These are phyloP conservation scores for Dendrocopos noguchii DNA, from an alignment of 2,113 vertebrate species.

Conservation along the genomic window DNA sequence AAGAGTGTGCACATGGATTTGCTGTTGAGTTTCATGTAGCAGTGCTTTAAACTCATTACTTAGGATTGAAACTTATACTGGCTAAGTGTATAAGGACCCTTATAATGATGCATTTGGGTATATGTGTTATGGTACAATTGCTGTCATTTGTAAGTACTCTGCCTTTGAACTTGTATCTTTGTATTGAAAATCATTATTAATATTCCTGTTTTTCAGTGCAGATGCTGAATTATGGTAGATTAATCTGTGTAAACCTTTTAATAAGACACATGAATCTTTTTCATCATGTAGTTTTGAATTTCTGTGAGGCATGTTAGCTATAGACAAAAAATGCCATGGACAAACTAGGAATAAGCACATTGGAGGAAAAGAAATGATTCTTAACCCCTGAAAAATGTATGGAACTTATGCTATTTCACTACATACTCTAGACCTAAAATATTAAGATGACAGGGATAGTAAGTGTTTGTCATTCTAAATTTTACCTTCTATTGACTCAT, in stretches of 20 bases:
- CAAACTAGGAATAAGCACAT: not conserved
- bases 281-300: not conserved
- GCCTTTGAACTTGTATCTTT: not conserved
- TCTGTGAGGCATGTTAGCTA: not conserved
- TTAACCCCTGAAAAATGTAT: not conserved
- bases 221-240: not conserved
- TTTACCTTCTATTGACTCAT: not conserved
- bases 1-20: not conserved
- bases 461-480: not conserved
- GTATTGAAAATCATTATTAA: not conserved
- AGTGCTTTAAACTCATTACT: not conserved
- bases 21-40: not conserved
- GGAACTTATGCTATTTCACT: not conserved
- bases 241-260: not conserved
- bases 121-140: fast-evolving
- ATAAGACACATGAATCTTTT: not conserved
- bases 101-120: not conserved
- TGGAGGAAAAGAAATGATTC: not conserved
- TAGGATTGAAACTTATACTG: not conserved
- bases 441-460: not conserved
- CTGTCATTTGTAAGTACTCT: not conserved
- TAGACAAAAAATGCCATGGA: not conserved
- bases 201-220: not conserved
- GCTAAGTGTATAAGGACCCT: not conserved
- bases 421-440: not conserved